These are phyloP conservation scores for Graphium colonna DNA, from an alignment of 2,888 invertebrate species.

Conservation along the genomic window DNA sequence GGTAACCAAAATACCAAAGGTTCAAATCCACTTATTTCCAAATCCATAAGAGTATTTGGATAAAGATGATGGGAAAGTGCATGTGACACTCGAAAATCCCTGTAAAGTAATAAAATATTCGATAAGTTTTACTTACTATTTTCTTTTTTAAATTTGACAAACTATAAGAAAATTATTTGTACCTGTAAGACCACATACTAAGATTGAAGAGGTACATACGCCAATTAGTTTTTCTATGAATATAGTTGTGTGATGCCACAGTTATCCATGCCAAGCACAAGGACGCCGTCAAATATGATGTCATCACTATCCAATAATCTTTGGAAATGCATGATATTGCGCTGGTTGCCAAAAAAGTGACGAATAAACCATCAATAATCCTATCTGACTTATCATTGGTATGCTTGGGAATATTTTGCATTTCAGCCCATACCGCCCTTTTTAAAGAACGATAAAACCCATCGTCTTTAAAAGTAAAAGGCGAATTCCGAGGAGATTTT, in stretches of 20 bases:
- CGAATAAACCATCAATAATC: constrained; percentile 59
- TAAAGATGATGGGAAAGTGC: constrained; percentile 89
- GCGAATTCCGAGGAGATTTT: constrained; percentile 82
- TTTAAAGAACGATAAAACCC: constrained; percentile 88
- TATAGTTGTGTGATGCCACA: constrained; percentile 87
- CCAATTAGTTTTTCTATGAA: constrained; percentile 88
- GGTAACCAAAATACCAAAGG: constrained; percentile 86
- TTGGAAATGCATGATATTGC: constrained; percentile 47
- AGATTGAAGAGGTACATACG: constrained; percentile 89
- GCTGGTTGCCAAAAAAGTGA: constrained; percentile 52
- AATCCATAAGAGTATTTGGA: constrained; percentile 88
- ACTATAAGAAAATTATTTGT: constrained; percentile 13
- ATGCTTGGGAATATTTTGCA: constrained; percentile 73
- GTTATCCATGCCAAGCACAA: constrained; percentile 79
- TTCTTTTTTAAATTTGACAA: neutral
- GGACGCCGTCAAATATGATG: constrained; percentile 53
- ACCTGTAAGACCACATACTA: constrained; percentile 83
- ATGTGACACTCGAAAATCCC: constrained; percentile 89
- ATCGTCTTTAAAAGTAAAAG: constrained; percentile 86
- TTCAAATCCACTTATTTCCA: constrained; percentile 85
- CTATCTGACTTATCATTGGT: constrained; percentile 38
- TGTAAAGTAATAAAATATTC: constrained; percentile 31
- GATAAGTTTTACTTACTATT: neutral
- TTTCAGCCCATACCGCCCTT: constrained; percentile 70
- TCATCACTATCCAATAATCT: constrained; percentile 44